Percentiles rank a stretch among this genome's conserved stretches.
These are phyloP conservation scores for Saccostrea echinata DNA, from an alignment of 1,140 invertebrate species.

Conservation along the genomic window DNA sequence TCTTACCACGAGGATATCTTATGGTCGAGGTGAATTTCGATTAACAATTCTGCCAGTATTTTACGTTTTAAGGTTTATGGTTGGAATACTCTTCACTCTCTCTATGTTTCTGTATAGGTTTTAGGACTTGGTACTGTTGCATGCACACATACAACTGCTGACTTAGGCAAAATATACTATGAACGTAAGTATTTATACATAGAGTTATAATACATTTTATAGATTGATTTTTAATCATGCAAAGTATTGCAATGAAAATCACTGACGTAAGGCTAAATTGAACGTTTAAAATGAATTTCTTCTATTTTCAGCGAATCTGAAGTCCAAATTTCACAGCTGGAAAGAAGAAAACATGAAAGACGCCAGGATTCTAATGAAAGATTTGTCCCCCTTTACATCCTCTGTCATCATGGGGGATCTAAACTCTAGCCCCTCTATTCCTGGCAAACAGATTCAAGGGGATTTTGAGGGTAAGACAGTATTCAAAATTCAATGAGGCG, in stretches of 20 bases:
- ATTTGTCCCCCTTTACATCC: background rate
- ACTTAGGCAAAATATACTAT: conserved; percentile 48
- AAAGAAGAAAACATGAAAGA: conserved; percentile 15
- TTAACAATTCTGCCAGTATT: background rate
- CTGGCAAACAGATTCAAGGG: background rate
- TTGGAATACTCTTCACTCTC: background rate
- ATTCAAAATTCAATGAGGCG: background rate
- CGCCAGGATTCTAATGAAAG: background rate
- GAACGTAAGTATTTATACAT: conserved; percentile 43
- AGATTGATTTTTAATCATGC: too few relatives aligned
- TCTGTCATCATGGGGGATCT: background rate
- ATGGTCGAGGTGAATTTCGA: conserved; percentile 50
- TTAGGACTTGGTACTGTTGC: conserved; percentile 47
- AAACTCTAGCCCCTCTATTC: background rate
- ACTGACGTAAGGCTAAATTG: too few relatives aligned
- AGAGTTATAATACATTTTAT: too few relatives aligned
- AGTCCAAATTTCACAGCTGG: background rate
- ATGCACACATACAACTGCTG: conserved; percentile 55
- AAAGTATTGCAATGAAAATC: too few relatives aligned
- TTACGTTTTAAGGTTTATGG: background rate
- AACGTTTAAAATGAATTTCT: too few relatives aligned
- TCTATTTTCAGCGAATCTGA: conserved; percentile 12
- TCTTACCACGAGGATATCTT: conserved; percentile 51
- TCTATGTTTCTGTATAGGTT: conserved; percentile 39
- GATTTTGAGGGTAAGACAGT: background rate